Conservation (phyloP, 2,797 vertebrate species). For the Vespertilio murinus region DNA sequence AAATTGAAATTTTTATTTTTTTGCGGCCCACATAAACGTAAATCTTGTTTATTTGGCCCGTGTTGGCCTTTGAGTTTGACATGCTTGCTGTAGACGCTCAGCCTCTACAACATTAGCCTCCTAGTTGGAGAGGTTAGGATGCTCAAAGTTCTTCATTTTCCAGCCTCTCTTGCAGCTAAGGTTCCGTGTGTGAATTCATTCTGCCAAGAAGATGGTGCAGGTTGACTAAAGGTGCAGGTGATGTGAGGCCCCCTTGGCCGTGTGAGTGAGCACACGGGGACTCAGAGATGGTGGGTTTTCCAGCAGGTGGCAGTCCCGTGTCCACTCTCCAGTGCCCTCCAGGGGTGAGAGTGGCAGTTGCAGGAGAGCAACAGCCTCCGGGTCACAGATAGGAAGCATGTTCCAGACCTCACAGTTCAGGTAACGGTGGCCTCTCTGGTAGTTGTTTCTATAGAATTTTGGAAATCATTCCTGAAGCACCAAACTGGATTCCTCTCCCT, state of each 20-base stretch:
- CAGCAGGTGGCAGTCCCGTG: fast-evolving
- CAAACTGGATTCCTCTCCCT: not conserved
- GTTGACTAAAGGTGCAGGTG: not conserved
- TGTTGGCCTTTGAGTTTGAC: no score
- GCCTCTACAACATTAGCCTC: not conserved
- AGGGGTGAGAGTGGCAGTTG: fast-evolving
- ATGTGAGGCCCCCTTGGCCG: not conserved
- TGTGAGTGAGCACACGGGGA: not conserved
- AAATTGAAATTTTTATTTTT: no score
- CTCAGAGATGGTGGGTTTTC: not conserved
- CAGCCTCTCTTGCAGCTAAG: conserved; percentile 40
- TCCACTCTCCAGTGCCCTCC: not conserved
- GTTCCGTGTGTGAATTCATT: not conserved
- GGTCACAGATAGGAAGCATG: not conserved
- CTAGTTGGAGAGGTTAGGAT: not conserved
- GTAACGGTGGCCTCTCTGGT: not conserved
- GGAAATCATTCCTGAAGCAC: not conserved
- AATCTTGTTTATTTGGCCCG: no score
- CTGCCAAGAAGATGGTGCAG: not conserved
- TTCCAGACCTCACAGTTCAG: not conserved
- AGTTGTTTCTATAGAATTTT: not conserved
- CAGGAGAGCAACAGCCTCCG: not conserved
- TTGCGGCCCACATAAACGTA: no score
- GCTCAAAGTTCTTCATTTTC: not conserved
- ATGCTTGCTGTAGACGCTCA: not conserved